phyloP scores from a whole-genome alignment of 2,113 vertebrate genomes.

The Rhinolophus ferrumequinum region DNA sequence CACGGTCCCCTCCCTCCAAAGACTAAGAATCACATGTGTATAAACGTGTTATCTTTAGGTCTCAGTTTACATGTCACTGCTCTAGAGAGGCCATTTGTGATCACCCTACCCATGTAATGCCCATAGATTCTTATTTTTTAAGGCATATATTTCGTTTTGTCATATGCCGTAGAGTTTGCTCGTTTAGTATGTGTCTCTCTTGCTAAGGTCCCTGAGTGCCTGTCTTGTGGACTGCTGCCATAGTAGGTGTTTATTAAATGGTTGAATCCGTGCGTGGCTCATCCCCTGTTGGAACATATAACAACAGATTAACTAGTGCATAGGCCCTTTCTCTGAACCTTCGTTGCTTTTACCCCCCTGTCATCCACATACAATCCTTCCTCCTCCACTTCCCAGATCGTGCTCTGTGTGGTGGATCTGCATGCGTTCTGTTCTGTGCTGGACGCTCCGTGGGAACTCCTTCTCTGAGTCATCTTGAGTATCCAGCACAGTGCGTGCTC shows the following conservation, averaged over 20 bases:
- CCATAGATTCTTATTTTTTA: neutral
- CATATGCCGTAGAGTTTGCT: neutral
- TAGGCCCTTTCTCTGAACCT: neutral
- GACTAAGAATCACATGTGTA: neutral
- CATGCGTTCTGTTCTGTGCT: slow-evolving; percentile 30
- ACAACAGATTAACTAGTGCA: neutral
- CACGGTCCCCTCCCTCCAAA: neutral
- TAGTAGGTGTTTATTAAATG: neutral
- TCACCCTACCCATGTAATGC: neutral
- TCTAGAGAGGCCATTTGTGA: neutral
- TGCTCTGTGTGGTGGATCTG: slow-evolving; percentile 42
- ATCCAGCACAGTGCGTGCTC: neutral
- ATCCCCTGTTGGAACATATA: neutral
- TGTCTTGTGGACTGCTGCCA: neutral
- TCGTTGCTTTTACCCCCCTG: neutral
- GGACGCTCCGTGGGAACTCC: slow-evolving; percentile 42
- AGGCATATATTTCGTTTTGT: neutral
- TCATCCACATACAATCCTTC: slow-evolving; percentile 40
- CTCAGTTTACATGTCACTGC: slow-evolving; percentile 13
- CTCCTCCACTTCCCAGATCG: slow-evolving; percentile 35
- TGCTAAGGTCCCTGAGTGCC: neutral
- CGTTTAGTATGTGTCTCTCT: neutral
- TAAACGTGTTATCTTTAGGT: neutral
- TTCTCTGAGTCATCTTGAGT: slow-evolving; percentile 31
- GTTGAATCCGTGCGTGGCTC: neutral